These are phyloP conservation scores for Andrena marginata DNA, from an alignment of 2,888 invertebrate species.

Conservation along the genomic window DNA sequence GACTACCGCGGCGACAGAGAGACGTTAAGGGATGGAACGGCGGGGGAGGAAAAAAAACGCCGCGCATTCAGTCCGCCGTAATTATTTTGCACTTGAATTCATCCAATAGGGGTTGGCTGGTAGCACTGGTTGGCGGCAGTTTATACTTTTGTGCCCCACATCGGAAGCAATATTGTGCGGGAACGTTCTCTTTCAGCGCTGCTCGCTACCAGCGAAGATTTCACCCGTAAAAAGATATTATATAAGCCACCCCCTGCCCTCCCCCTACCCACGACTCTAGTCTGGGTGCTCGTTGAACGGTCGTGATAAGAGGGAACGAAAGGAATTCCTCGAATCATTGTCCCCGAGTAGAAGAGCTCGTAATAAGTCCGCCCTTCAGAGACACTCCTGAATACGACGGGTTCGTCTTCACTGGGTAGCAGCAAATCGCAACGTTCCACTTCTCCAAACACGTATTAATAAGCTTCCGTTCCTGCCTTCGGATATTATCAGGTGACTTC, in stretches of 20 bases:
- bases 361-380: slow-evolving; percentile 54
- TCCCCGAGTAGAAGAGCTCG: slow-evolving; percentile 49
- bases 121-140: slow-evolving; percentile 43
- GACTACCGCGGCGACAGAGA: background rate
- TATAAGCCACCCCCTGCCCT: background rate
- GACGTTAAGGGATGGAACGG: background rate
- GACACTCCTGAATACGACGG: slow-evolving; percentile 32
- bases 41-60: background rate
- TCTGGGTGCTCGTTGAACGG: slow-evolving; percentile 9
- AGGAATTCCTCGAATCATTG: slow-evolving; percentile 56
- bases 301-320: slow-evolving; percentile 48
- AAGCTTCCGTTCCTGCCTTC: background rate
- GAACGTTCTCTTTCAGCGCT: slow-evolving; percentile 39
- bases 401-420: background rate
- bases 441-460: slow-evolving; percentile 36
- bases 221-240: slow-evolving; percentile 35
- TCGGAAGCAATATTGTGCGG: slow-evolving; percentile 37
- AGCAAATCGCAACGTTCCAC: slow-evolving; percentile 13
- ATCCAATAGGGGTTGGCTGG: slow-evolving; percentile 34
- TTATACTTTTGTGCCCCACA: slow-evolving; percentile 22
- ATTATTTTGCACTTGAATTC: slow-evolving; percentile 56
- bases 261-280: background rate
- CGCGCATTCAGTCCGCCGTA: slow-evolving; percentile 38
- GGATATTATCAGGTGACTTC: background rate
- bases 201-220: slow-evolving; percentile 14